Evolutionary conservation across 2,888 invertebrate genomes (phyloP).

Genomic region (Anthophora plumipes): DNA sequence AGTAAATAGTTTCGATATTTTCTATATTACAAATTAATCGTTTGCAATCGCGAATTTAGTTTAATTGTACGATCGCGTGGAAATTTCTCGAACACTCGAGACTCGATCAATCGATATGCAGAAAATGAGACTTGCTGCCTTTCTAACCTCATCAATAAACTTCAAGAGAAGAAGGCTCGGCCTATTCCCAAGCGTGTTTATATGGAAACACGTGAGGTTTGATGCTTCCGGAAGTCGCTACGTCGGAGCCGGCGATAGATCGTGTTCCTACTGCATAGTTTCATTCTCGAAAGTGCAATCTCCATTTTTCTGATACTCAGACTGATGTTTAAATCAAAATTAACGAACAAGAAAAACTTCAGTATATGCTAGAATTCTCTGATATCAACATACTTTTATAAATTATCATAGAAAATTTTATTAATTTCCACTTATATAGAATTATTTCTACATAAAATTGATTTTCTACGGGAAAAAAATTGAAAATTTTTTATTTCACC

Average conservation of each 20-base stretch:
- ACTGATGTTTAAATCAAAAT: neutral
- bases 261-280: slow-evolving; percentile 55
- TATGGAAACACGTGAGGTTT: slow-evolving; percentile 49
- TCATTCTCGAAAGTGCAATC: slow-evolving; percentile 22
- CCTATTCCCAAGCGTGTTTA: slow-evolving; percentile 42
- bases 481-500: too few relatives aligned
- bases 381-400: too few relatives aligned
- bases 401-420: too few relatives aligned
- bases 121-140: neutral
- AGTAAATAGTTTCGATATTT: too few relatives aligned
- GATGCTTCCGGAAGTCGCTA: slow-evolving; percentile 64
- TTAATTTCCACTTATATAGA: too few relatives aligned
- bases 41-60: too few relatives aligned
- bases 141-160: neutral
- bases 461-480: too few relatives aligned
- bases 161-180: slow-evolving; percentile 22
- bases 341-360: neutral
- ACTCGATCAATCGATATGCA: neutral
- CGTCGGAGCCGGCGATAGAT: slow-evolving; percentile 63
- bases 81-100: too few relatives aligned
- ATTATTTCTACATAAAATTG: too few relatives aligned
- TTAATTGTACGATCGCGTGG: too few relatives aligned
- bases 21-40: too few relatives aligned
- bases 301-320: neutral
- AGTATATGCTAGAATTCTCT: neutral